These are phyloP conservation scores for Macrobrachium nipponense DNA, from an alignment of 1,140 invertebrate species.

Conservation along the genomic window DNA sequence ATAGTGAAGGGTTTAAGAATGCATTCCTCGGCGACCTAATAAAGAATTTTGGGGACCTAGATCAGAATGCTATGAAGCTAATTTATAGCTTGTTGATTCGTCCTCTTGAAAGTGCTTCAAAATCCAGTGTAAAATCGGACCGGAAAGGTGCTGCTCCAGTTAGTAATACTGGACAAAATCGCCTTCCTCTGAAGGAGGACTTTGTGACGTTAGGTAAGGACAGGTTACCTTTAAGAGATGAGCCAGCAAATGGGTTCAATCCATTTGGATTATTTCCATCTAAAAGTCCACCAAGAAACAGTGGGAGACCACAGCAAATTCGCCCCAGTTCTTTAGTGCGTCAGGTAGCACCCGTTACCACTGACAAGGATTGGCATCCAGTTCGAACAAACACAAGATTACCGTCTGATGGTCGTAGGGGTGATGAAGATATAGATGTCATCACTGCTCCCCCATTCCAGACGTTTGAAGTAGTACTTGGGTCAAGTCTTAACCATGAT, in stretches of 20 bases:
- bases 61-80: constrained; percentile 62
- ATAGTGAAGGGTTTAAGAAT: constrained; percentile 59
- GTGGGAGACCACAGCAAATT: background rate
- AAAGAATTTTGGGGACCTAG: constrained; percentile 59
- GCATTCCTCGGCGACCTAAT: constrained; percentile 62
- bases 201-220: constrained; percentile 18
- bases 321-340: constrained; percentile 43
- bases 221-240: constrained; percentile 38
- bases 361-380: constrained; percentile 33
- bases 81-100: constrained; percentile 61
- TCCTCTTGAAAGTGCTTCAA: constrained; percentile 36
- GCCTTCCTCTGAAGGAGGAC: background rate
- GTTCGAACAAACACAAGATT: constrained; percentile 20
- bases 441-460: constrained; percentile 61
- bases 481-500: constrained; percentile 57
- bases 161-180: background rate
- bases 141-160: background rate
- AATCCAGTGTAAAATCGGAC: constrained; percentile 17
- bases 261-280: constrained; percentile 25
- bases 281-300: constrained; percentile 2
- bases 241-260: constrained; percentile 29
- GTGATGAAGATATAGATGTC: constrained; percentile 52
- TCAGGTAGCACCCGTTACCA: background rate
- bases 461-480: constrained; percentile 57
- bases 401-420: constrained; percentile 22